Percentiles rank a stretch among this genome's conserved stretches.
Conservation (phyloP, 2,888 invertebrate species). For the Eurois occulta region DNA sequence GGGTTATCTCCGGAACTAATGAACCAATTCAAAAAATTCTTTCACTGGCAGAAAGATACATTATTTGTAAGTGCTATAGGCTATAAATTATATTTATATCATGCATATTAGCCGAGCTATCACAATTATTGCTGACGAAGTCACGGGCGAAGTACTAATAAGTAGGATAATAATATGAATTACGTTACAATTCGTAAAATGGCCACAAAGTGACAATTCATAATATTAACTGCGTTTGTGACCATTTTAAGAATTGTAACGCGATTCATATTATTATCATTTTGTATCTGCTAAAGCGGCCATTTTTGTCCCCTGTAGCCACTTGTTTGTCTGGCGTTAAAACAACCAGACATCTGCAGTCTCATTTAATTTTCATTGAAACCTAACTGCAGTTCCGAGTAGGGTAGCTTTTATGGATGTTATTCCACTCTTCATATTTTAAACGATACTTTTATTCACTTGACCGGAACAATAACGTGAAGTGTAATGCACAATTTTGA, state of each 20-base stretch:
- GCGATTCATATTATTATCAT: not conserved
- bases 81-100: no score
- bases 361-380: conserved; percentile 3
- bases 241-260: not conserved
- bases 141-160: no score
- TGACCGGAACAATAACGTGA: not conserved
- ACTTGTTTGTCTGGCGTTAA: not conserved
- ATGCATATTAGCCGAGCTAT: no score
- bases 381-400: not conserved
- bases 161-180: no score
- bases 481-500: not conserved
- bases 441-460: not conserved
- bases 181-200: not conserved
- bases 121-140: no score
- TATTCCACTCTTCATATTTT: no score
- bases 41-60: no score
- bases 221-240: not conserved
- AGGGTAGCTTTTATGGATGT: not conserved
- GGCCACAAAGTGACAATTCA: no score
- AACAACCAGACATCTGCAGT: not conserved
- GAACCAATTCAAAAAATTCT: no score
- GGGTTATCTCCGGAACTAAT: no score
- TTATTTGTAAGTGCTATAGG: no score
- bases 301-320: no score
- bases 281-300: not conserved